Evolutionary conservation across 2,797 vertebrate species (phyloP).

Genomic region (Melanotaenia pygmaea): DNA sequence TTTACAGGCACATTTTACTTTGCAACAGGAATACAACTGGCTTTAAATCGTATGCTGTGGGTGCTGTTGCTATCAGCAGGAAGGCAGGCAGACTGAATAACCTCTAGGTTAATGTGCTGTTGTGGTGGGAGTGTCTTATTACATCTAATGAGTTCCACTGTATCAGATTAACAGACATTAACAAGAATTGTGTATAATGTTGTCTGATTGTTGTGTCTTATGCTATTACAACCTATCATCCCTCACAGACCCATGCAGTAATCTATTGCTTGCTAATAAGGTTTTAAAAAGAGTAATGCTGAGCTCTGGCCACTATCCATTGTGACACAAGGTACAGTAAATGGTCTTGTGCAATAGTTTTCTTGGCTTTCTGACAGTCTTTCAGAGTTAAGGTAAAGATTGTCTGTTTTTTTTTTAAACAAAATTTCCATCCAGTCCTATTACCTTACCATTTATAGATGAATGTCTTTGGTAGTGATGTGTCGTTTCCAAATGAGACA

Average conservation of each 20-base stretch:
- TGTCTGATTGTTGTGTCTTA: slow-evolving; percentile 63
- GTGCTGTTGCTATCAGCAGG: slow-evolving; percentile 40
- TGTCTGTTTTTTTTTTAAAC: too few species aligned
- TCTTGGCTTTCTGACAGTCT: too few species aligned
- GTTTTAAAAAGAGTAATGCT: slow-evolving; percentile 49
- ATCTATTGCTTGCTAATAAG: slow-evolving; percentile 57
- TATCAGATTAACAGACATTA: slow-evolving; percentile 75
- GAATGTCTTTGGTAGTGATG: too few species aligned
- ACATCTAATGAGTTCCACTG: slow-evolving; percentile 66
- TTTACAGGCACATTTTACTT: slow-evolving; percentile 6
- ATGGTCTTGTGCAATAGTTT: too few species aligned
- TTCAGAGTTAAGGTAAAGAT: too few species aligned
- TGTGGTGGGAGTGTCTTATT: slow-evolving; percentile 69
- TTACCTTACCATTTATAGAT: not conserved
- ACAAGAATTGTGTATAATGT: slow-evolving; percentile 69
- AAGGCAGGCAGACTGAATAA: slow-evolving; percentile 59
- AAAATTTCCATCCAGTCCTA: not conserved
- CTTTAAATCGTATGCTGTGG: slow-evolving; percentile 18
- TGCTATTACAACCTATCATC: slow-evolving; percentile 57
- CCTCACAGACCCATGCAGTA: slow-evolving; percentile 49
- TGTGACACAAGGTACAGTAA: not conserved
- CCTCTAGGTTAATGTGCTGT: slow-evolving; percentile 68
- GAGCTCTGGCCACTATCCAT: slow-evolving; percentile 30
- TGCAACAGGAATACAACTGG: not conserved
- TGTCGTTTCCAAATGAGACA: too few species aligned